Percentiles rank a stretch among this genome's conserved stretches.
Evolutionary conservation across 2,113 vertebrate species (phyloP).

Genomic region (Psophia crepitans): DNA sequence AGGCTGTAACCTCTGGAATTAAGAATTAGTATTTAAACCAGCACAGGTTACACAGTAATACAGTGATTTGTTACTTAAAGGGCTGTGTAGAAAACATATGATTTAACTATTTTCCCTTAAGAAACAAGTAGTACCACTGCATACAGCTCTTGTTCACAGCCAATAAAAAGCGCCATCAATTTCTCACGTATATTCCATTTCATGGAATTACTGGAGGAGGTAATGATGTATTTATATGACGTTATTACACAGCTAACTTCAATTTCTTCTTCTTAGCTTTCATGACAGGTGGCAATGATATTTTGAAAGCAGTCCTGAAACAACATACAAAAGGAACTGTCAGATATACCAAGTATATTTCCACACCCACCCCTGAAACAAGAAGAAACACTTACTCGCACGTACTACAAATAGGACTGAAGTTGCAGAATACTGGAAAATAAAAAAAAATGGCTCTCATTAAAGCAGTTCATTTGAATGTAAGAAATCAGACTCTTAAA

Average conservation of each 20-base stretch:
- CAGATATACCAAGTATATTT: background rate
- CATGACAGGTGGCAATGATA: slow-evolving; percentile 90
- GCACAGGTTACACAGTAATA: background rate
- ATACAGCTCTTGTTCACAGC: background rate
- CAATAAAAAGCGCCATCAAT: background rate
- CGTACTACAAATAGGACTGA: slow-evolving; percentile 98
- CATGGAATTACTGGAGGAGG: background rate
- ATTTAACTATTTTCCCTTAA: background rate
- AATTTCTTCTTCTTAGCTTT: slow-evolving; percentile 96
- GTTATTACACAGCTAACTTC: slow-evolving; percentile 72
- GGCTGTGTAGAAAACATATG: background rate
- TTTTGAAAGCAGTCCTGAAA: slow-evolving; percentile 95
- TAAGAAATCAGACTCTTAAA: background rate
- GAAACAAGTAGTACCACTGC: background rate
- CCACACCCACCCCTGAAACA: background rate
- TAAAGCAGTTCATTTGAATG: background rate
- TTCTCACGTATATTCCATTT: background rate
- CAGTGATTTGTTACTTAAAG: background rate
- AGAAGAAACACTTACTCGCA: slow-evolving; percentile 89
- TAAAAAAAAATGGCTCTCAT: background rate
- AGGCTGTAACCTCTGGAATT: background rate
- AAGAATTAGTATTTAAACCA: background rate
- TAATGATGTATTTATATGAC: background rate
- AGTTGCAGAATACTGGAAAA: slow-evolving; percentile 94
- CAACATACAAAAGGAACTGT: background rate